Conservation (phyloP, 1,140 invertebrate genomes). For the Drosophila burlai region DNA sequence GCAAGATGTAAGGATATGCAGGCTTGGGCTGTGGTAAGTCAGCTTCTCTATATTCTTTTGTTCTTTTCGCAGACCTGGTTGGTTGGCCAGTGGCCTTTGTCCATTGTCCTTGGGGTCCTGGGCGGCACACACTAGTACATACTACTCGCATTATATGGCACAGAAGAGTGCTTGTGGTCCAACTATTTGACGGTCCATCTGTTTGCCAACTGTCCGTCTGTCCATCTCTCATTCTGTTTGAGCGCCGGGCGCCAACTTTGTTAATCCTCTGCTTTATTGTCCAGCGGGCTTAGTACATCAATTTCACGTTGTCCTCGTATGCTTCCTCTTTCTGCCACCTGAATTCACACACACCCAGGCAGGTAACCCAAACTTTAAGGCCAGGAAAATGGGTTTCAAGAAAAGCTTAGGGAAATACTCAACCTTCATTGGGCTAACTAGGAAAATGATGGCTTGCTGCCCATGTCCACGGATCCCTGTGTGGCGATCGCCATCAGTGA, state of each 20-base stretch:
- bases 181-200: constrained; percentile 34
- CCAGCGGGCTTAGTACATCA: constrained; percentile 8
- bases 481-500: constrained; percentile 1
- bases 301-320: constrained; percentile 6
- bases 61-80: constrained; percentile 14
- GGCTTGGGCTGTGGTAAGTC: neutral
- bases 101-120: constrained; percentile 19
- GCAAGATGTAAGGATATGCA: neutral
- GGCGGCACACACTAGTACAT: neutral
- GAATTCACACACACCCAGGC: no score
- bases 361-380: neutral
- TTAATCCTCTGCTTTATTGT: constrained; percentile 17
- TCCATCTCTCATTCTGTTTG: constrained; percentile 38
- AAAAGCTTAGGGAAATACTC: no score
- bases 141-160: neutral
- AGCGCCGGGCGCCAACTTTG: constrained; percentile 1
- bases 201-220: neutral
- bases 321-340: no score
- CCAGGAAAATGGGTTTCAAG: neutral
- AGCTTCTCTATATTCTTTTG: neutral
- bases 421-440: no score
- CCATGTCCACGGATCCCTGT: neutral
- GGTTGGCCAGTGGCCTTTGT: neutral
- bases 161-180: neutral
- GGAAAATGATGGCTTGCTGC: no score